These are phyloP conservation scores for Peromyscus leucopus DNA, from an alignment of 2,113 vertebrate species.

Conservation along the genomic window DNA sequence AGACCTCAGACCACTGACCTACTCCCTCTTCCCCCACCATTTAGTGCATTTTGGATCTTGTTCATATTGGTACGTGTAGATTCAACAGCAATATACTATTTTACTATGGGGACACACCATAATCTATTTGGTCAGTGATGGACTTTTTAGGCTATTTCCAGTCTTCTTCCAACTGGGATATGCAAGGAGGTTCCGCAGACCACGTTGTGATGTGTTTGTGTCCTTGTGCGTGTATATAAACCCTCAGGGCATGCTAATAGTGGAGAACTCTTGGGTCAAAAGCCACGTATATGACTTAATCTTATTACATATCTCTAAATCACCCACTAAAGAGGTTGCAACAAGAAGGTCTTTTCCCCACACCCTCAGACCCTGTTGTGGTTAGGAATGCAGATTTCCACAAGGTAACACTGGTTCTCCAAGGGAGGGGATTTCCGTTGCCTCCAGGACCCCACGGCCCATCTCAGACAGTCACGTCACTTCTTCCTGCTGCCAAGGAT, in stretches of 20 bases:
- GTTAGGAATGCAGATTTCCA: not conserved
- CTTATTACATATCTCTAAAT: slow-evolving; percentile 7
- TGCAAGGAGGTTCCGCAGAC: not conserved
- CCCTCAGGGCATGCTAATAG: not conserved
- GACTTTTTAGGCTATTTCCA: not conserved
- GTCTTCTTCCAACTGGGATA: not conserved
- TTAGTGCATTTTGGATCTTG: not conserved
- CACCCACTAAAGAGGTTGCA: not conserved
- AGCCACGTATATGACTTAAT: not conserved
- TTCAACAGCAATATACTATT: not conserved
- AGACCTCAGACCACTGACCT: not conserved
- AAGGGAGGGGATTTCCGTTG: not conserved
- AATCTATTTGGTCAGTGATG: not conserved
- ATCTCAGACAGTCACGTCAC: not conserved
- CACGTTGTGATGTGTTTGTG: not conserved
- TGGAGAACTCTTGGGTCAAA: not conserved
- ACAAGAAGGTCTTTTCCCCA: not conserved
- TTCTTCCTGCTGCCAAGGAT: not conserved
- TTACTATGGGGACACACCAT: not conserved
- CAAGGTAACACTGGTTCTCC: not conserved
- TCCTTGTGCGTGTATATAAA: not conserved
- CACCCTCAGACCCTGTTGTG: not conserved
- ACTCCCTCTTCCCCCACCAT: too few relatives aligned
- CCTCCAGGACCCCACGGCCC: not conserved
- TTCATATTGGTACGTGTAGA: not conserved